Conservation (phyloP, 2,797 vertebrate genomes). For the Aldrovandia affinis region DNA sequence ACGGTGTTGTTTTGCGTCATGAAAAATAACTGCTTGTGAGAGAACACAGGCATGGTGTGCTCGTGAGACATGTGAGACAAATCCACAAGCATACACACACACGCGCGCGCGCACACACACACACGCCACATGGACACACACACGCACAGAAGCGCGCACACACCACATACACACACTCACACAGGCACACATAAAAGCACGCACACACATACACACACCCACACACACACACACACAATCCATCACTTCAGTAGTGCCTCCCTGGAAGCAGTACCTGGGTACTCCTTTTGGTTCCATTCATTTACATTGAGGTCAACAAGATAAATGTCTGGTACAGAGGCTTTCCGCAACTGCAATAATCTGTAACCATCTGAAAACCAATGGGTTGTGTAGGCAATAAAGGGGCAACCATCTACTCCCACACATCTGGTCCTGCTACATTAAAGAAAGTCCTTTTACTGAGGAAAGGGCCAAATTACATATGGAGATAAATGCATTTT, state of each 20-base stretch:
- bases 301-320: conserved; percentile 35
- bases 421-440: conserved; percentile 3
- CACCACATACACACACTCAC: conserved; percentile 31
- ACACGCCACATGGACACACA: not conserved
- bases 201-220: conserved; percentile 17
- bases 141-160: conserved; percentile 37
- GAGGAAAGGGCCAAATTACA: not conserved
- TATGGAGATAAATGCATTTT: not conserved
- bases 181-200: conserved; percentile 19
- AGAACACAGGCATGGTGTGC: not conserved
- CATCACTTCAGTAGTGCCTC: conserved; percentile 19
- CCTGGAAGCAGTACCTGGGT: conserved; percentile 16
- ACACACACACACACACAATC: conserved; percentile 18
- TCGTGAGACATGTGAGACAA: not conserved
- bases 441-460: conserved; percentile 3
- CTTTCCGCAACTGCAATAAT: conserved; percentile 21
- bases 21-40: not conserved
- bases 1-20: conserved; percentile 42
- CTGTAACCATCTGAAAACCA: conserved; percentile 37
- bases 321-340: conserved; percentile 27
- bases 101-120: not conserved
- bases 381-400: conserved; percentile 25
- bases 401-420: conserved; percentile 16
- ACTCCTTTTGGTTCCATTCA: conserved; percentile 36
- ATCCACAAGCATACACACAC: not conserved